Evolutionary conservation across 1,140 invertebrate species (phyloP).

Genomic region (Plutomurus gul): DNA sequence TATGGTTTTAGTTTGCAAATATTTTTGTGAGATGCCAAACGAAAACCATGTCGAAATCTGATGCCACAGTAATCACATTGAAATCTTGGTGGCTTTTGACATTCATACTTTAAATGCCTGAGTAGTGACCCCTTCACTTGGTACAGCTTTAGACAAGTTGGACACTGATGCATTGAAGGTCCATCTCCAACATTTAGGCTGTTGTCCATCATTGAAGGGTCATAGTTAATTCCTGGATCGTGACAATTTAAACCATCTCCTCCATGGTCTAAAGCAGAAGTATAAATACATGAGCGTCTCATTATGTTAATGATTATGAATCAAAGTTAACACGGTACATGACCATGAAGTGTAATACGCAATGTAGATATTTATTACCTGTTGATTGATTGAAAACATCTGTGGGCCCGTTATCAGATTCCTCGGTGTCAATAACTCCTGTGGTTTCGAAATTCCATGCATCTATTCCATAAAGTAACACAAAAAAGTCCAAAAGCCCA

Average conservation of each 20-base stretch:
- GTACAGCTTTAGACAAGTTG: neutral
- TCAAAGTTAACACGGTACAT: neutral
- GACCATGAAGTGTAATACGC: neutral
- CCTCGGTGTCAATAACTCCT: neutral
- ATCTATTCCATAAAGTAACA: neutral
- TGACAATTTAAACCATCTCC: neutral
- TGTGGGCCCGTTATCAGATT: neutral
- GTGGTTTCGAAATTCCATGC: neutral
- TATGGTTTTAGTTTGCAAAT: neutral
- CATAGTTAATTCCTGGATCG: neutral
- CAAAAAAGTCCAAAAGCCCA: too few relatives aligned
- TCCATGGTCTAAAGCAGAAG: neutral
- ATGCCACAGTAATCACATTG: neutral
- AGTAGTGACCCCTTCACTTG: neutral
- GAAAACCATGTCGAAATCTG: neutral
- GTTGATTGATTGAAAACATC: neutral
- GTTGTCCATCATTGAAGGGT: neutral
- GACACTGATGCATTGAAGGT: neutral
- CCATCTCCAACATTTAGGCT: neutral
- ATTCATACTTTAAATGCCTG: neutral
- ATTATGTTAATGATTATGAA: neutral
- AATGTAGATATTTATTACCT: neutral
- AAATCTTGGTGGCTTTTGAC: neutral
- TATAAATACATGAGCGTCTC: neutral
- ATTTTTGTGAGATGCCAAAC: constrained; percentile 5